Percentiles rank a stretch among this genome's conserved stretches.
These are phyloP conservation scores for Eilema sororculum DNA, from an alignment of 2,888 invertebrate genomes.

Conservation along the genomic window DNA sequence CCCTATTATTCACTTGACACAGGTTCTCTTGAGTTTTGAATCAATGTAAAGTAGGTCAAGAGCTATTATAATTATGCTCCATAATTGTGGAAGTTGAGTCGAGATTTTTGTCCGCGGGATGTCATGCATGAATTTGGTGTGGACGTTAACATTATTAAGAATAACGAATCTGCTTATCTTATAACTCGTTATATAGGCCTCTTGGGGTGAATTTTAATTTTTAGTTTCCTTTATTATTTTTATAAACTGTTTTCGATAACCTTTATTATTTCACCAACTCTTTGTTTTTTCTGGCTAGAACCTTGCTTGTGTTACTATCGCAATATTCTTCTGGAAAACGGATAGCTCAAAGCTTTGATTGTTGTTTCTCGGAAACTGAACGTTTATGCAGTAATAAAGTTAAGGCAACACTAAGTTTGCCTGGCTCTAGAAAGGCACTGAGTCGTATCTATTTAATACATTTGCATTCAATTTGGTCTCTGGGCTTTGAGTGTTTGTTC, in stretches of 20 bases:
- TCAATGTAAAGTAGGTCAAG: background rate
- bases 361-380: background rate
- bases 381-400: conserved; percentile 1
- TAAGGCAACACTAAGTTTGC: background rate
- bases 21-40: background rate
- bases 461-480: background rate
- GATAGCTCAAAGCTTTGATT: background rate
- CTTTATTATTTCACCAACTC: background rate
- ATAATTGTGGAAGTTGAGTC: background rate
- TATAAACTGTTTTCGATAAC: background rate
- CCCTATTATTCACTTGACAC: background rate
- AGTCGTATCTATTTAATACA: background rate
- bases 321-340: background rate
- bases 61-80: background rate
- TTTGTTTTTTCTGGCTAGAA: background rate
- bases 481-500: background rate
- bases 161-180: background rate
- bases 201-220: background rate
- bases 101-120: background rate
- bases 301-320: background rate
- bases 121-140: background rate
- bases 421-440: background rate
- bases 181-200: background rate
- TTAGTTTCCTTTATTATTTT: too few species aligned
- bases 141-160: background rate